Evolutionary conservation across 2,113 vertebrate species (phyloP), one percentile per base, ranked within the genome.

Genomic region (Ariopsis seemanni): DNA sequence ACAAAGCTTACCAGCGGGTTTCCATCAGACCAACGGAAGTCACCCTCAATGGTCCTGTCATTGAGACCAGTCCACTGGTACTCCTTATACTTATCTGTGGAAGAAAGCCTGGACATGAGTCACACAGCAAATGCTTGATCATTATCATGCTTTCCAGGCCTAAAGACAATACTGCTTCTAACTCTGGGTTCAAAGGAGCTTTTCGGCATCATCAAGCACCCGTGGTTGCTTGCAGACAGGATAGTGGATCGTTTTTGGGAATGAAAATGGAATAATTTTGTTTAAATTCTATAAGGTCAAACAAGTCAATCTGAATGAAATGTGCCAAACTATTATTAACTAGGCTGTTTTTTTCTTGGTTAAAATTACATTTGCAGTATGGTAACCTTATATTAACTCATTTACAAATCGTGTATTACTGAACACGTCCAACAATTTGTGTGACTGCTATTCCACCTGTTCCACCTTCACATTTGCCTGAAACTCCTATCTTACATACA

Each of bases 31-130:
- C 97, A 99, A 92, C 95, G 96, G 93, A 99, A 99, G 81, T 99
- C 97, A 52, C 97, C 97, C 89, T 98, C 97, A 5, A 99, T 97
- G 85, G 97, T 98, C 15, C 95, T 93, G 93, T 98, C 98, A 2
- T 98, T 99, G 20, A 99, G 91, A 27, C 98, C 98, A 0, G 96
- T 97, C 98, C 98, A 99, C 91, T 99, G 98, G 91, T 99, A 98
- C 7, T 98, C 97, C 90, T 88, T 93, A 94, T 97, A 99, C 81
- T 93, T 95, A 85, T 96, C 98, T 98, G 85, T 60, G 15, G 48
- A 87, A 82, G 85, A 27, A 80, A 77, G 87, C 42, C 67, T 75
- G 82, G 22, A 55, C 10, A 7, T 84, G 14, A 84, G 10, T 75
- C 27, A 52, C 71, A 86, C n/a, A 57, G 72, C 25, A 83, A 17